Evolutionary conservation across 2,113 vertebrate species (phyloP).

Genomic region (Murina feae): DNA sequence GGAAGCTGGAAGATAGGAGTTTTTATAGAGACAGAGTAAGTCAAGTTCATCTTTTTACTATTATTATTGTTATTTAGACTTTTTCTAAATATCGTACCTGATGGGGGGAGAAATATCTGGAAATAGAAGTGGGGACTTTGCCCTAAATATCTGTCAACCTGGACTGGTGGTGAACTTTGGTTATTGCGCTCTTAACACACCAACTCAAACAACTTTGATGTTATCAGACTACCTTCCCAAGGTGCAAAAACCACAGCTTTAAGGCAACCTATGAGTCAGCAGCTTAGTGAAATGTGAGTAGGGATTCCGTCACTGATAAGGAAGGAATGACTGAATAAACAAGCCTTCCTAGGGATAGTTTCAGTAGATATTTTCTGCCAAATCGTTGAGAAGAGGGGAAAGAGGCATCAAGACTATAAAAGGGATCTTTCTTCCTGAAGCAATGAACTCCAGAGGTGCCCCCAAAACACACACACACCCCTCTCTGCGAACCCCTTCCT

Average conservation of each 20-base stretch:
- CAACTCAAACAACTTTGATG: not conserved
- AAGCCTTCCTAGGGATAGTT: rapidly evolving
- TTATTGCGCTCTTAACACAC: not conserved
- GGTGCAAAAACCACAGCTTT: not conserved
- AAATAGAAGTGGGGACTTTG: not conserved
- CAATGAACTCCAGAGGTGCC: not conserved
- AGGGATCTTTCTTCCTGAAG: not conserved
- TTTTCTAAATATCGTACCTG: not conserved
- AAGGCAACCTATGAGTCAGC: conserved; percentile 2
- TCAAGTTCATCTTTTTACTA: not conserved
- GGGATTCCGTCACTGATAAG: not conserved
- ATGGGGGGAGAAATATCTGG: not conserved
- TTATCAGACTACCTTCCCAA: not conserved
- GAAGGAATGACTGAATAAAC: not conserved
- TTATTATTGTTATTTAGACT: not conserved
- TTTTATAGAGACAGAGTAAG: not conserved
- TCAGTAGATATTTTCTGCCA: not conserved
- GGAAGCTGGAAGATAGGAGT: not conserved
- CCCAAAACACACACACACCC: not conserved
- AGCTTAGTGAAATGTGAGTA: not conserved
- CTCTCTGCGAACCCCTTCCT: not conserved
- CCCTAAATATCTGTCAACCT: not conserved
- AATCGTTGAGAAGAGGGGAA: not conserved
- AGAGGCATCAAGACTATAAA: not conserved
- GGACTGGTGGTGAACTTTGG: not conserved